phyloP scores from a whole-genome alignment of 2,113 vertebrate genomes.

The Pseudopipra pipra region DNA sequence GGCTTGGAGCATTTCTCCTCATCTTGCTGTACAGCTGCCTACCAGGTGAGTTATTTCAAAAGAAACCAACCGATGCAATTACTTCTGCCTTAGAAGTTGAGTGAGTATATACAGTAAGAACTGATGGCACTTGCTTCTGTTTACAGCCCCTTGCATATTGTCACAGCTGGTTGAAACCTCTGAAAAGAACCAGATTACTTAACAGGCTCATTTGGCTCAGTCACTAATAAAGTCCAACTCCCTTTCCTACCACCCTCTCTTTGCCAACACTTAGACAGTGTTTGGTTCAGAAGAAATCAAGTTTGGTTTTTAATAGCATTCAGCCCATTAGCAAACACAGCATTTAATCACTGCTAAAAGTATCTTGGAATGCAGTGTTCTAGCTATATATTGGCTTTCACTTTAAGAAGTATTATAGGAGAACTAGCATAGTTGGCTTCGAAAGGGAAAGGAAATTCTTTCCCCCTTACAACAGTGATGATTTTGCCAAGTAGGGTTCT shows the following conservation, averaged over 20 bases:
- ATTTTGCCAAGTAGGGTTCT: slow-evolving; percentile 30
- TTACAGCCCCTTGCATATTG: not conserved
- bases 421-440: not conserved
- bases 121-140: not conserved
- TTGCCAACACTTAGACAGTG: not conserved
- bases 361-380: not conserved
- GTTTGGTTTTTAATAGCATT: not conserved
- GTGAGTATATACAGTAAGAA: not conserved
- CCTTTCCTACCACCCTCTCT: not conserved
- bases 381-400: not conserved
- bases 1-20: slow-evolving; percentile 93
- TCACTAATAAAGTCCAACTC: not conserved
- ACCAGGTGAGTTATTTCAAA: slow-evolving; percentile 77
- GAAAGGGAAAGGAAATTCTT: slow-evolving; percentile 26
- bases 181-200: not conserved
- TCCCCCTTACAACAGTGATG: slow-evolving; percentile 1
- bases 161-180: not conserved
- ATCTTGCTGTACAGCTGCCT: slow-evolving; percentile 92
- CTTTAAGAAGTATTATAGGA: not conserved
- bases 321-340: not conserved
- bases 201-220: not conserved
- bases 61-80: not conserved
- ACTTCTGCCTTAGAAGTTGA: not conserved
- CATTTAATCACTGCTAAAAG: not conserved
- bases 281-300: not conserved